Conservation (phyloP, 2,888 invertebrate species). For the Oscheius sp. region DNA sequence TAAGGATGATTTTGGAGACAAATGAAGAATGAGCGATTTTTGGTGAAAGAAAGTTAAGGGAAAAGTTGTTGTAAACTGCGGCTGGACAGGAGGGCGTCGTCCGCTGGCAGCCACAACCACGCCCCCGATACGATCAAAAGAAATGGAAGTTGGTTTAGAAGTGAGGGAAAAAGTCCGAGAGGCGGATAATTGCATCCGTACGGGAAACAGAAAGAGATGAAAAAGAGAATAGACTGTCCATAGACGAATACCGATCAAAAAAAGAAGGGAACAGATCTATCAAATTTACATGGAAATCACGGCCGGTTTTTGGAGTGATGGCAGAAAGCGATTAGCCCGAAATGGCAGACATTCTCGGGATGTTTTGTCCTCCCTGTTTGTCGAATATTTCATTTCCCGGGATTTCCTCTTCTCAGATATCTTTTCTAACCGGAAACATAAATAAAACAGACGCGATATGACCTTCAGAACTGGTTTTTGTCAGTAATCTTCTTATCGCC, state of each 20-base stretch:
- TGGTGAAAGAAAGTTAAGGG: slow-evolving; percentile 13
- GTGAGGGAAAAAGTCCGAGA: slow-evolving; percentile 21
- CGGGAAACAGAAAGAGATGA: slow-evolving; percentile 8
- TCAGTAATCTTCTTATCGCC: slow-evolving; percentile 8
- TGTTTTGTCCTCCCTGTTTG: no score
- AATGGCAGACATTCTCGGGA: slow-evolving; percentile 17
- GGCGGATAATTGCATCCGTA: no score
- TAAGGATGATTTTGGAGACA: not conserved
- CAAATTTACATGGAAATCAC: slow-evolving; percentile 23
- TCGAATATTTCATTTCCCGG: no score
- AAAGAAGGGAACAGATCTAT: slow-evolving; percentile 9
- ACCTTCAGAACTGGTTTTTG: slow-evolving; percentile 14
- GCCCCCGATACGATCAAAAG: slow-evolving; percentile 23
- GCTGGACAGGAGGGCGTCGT: not conserved
- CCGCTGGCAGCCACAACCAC: no score
- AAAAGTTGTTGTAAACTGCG: slow-evolving; percentile 12
- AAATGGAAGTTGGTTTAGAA: not conserved
- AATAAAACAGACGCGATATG: not conserved
- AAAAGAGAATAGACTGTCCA: not conserved
- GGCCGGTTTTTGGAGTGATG: slow-evolving; percentile 21
- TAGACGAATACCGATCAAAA: not conserved
- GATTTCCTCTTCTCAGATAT: no score
- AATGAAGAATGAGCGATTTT: slow-evolving; percentile 7
- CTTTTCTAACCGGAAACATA: no score
- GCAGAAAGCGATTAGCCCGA: slow-evolving; percentile 3